Base-by-base conservation (phyloP, 2,797 vertebrate species). In the Triplophysa bombifrons region DNA sequence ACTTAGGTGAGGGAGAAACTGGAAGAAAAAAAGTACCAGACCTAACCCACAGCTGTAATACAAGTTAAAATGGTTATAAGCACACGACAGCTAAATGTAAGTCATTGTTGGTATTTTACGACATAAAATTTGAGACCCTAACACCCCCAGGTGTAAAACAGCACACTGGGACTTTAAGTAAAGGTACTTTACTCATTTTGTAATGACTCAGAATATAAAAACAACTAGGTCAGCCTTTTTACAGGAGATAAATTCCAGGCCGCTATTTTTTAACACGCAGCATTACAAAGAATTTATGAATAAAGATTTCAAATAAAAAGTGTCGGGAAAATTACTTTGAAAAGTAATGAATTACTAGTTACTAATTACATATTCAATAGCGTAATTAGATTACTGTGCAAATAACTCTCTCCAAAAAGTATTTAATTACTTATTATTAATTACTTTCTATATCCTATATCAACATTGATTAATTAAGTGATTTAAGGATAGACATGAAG, bases 151-250 rank as follows among this genome's bases (percentile, higher is more conserved):
- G 55, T 76, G 66, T 68, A 76, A 58, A 46, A n/a, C 13, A 67
- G 46, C 64, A 58, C 3, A 30, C 4, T 58, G 53, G 53, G 74
- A 68, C 19, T 56, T 19, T 34, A 22, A 76, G 51, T 46, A 74
- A 65, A 75, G 48, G 20, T 65, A 17, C 51, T 9, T 74, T 66
- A 44, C 20, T 68, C 17, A 46, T 76, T 68, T 38, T 58, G 17
- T 51, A 60, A 53, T 20, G 19, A 16, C 17, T 48, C 20, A 55
- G 51, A 67, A 44, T 44, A 44, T 25, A 16, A 25, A 76, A 76
- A 67, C 16, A 67, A 76, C 50, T 41, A 20, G 50, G 16, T 67
- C 34, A 67, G 50, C 16, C 38, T 22, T 44, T 53, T 27, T 27
- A 14, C 3, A 16, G 20, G 17, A 56, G 2, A 41, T 53, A 34